Conservation (phyloP, 2,888 invertebrate genomes). For the Rhamnusium bicolor region DNA sequence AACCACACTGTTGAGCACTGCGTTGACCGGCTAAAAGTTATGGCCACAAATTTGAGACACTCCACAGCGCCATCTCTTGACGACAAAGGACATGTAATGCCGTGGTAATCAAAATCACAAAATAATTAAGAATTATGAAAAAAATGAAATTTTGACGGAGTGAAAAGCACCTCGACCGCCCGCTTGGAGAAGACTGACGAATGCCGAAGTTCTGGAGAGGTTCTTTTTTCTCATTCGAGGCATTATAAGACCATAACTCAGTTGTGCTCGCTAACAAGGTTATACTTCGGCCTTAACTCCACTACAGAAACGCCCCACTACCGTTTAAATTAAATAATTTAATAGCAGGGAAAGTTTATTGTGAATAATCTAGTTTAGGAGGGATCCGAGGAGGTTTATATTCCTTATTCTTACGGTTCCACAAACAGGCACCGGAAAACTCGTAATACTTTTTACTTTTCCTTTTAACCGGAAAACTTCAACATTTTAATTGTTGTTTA, state of each 20-base stretch:
- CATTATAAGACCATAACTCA: slow-evolving; percentile 72
- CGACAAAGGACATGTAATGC: background rate
- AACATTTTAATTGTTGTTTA: background rate
- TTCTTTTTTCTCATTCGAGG: slow-evolving; percentile 69
- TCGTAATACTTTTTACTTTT: slow-evolving; percentile 27
- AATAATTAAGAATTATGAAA: background rate
- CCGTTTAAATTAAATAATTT: slow-evolving; percentile 73
- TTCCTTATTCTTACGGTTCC: slow-evolving; percentile 37
- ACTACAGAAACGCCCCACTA: slow-evolving; percentile 65
- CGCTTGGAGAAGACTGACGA: slow-evolving; percentile 66
- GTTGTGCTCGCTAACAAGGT: slow-evolving; percentile 72
- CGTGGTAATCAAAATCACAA: background rate
- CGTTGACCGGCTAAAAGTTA: background rate
- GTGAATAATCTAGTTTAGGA: slow-evolving; percentile 72
- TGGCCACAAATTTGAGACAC: background rate
- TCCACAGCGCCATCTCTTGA: slow-evolving; percentile 14
- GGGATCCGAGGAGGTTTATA: slow-evolving; percentile 45
- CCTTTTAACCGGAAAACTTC: background rate
- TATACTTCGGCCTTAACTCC: slow-evolving; percentile 71
- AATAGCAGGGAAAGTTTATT: slow-evolving; percentile 73
- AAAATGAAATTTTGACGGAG: slow-evolving; percentile 17
- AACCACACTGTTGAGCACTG: background rate
- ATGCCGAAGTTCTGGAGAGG: slow-evolving; percentile 63
- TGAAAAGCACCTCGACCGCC: slow-evolving; percentile 57
- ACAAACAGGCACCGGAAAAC: slow-evolving; percentile 12